A percentile compares a stretch with the other conserved stretches of the same genome.
Evolutionary conservation across 2,797 vertebrate genomes (phyloP).

Genomic region (Lophotriccus pileatus): DNA sequence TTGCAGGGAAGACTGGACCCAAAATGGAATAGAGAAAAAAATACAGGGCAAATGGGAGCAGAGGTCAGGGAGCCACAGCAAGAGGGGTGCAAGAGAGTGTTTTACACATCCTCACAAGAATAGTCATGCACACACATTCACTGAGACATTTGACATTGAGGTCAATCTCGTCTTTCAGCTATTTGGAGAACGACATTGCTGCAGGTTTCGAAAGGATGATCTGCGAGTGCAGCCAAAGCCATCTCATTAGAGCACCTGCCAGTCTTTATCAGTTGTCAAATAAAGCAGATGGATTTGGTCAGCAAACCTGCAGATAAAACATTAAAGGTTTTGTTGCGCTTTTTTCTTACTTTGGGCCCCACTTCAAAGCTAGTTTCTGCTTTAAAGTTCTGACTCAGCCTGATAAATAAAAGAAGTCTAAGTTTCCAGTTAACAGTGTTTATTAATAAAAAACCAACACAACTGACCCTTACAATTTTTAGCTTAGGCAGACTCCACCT

Average conservation of each 20-base stretch:
- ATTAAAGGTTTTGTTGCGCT: conserved; percentile 43
- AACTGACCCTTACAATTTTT: not conserved
- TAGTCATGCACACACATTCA: conserved; percentile 11
- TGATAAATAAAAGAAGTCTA: conserved; percentile 27
- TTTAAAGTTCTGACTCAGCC: conserved; percentile 51
- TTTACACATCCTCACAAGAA: not conserved
- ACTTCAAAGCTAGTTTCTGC: conserved; percentile 55
- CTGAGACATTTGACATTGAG: conserved; percentile 48
- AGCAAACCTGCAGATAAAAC: conserved; percentile 61
- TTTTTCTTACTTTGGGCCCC: conserved; percentile 5
- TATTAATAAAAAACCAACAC: conserved; percentile 1
- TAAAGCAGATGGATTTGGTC: conserved; percentile 58
- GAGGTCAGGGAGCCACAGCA: not conserved
- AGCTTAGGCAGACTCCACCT: not conserved
- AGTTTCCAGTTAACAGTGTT: conserved; percentile 17
- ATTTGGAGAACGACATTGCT: conserved; percentile 6
- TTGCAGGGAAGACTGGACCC: rapidly evolving
- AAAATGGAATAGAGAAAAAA: not conserved
- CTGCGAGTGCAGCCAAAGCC: conserved; percentile 39
- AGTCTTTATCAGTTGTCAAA: conserved; percentile 68
- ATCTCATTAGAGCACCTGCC: conserved; percentile 63
- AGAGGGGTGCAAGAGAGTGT: not conserved
- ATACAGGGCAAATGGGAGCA: not conserved
- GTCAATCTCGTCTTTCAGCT: conserved; percentile 57
- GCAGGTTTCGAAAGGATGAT: conserved; percentile 44